phyloP scores from a whole-genome alignment of 2,888 invertebrate species.

The Phrixothrix hirtus region DNA sequence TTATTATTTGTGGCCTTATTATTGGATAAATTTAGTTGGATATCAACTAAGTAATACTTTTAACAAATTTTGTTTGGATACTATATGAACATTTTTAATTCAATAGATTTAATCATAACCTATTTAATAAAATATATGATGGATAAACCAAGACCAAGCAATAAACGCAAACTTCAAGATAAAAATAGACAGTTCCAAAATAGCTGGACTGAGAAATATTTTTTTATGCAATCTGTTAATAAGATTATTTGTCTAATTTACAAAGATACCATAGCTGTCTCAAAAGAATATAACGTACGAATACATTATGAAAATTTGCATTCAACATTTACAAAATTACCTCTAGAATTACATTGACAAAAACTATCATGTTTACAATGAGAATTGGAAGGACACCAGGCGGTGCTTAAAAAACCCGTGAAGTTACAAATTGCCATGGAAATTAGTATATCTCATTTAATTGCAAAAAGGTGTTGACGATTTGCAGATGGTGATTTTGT shows the following conservation, averaged over 20 bases:
- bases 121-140: conserved; percentile 1
- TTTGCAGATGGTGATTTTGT: too few species aligned
- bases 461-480: not conserved
- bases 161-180: too few species aligned
- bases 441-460: conserved; percentile 2
- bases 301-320: too few species aligned
- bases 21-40: not conserved
- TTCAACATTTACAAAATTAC: too few species aligned
- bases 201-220: too few species aligned
- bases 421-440: not conserved
- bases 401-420: conserved; percentile 12
- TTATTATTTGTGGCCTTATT: too few species aligned
- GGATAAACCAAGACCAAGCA: too few species aligned
- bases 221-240: conserved; percentile 1
- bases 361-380: too few species aligned
- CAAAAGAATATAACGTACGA: not conserved
- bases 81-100: too few species aligned
- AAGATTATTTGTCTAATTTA: not conserved
- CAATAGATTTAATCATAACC: not conserved
- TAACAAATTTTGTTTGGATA: too few species aligned
- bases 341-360: too few species aligned
- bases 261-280: not conserved
- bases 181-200: too few species aligned
- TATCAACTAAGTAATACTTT: not conserved
- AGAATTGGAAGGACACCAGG: conserved; percentile 1